phyloP scores from a whole-genome alignment of 2,888 invertebrate species.

The Agrypnus murinus region DNA sequence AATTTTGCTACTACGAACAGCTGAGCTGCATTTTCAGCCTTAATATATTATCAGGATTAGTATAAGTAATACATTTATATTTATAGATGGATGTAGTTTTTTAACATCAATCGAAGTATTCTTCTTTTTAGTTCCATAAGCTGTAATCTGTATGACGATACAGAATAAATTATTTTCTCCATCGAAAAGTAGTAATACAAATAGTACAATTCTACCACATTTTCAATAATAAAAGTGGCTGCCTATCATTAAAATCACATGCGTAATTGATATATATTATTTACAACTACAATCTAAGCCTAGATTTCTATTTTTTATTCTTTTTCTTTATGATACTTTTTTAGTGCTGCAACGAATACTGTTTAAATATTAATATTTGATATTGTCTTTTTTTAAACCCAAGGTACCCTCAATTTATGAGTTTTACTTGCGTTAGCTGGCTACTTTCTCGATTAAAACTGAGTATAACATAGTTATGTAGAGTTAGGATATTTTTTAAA shows the following conservation, averaged over 20 bases:
- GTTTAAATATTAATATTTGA: background rate
- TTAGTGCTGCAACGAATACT: conserved; percentile 48
- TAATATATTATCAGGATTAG: conserved; percentile 9
- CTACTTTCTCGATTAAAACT: too few relatives aligned
- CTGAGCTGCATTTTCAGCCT: conserved; percentile 35
- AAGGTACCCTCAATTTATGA: conserved; percentile 34
- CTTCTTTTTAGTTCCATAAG: too few relatives aligned
- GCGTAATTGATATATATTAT: conserved; percentile 38
- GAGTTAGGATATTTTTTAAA: too few relatives aligned
- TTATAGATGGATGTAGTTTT: background rate
- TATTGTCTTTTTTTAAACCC: conserved; percentile 1
- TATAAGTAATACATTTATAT: background rate
- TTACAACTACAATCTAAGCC: conserved; percentile 32
- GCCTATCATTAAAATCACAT: conserved; percentile 47
- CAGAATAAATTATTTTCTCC: too few relatives aligned
- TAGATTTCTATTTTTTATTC: too few relatives aligned
- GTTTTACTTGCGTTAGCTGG: background rate
- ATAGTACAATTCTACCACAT: conserved; percentile 27
- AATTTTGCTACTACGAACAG: conserved; percentile 28
- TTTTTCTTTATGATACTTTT: conserved; percentile 23
- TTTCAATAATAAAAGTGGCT: conserved; percentile 25
- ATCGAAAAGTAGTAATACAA: background rate
- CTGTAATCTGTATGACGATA: too few relatives aligned
- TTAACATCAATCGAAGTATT: too few relatives aligned
- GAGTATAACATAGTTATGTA: too few relatives aligned